Evolutionary conservation across 1,140 invertebrate genomes (phyloP).

Genomic region (Homarus americanus): DNA sequence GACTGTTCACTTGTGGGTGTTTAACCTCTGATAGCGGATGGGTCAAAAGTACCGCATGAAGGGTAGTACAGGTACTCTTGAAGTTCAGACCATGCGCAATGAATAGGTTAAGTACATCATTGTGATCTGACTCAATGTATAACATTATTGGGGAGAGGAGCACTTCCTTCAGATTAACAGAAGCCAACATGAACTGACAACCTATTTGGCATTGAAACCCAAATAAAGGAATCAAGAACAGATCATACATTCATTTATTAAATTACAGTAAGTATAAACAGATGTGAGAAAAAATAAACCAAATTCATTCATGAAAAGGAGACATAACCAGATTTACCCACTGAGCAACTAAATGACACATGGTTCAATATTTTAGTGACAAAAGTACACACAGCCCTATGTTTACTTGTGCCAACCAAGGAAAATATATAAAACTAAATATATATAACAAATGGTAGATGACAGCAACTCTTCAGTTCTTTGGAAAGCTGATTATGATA

Average conservation of each 20-base stretch:
- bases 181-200: too few relatives aligned
- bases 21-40: too few relatives aligned
- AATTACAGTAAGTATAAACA: conserved; percentile 9
- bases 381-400: not conserved
- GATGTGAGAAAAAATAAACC: not conserved
- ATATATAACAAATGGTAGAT: not conserved
- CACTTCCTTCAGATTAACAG: too few relatives aligned
- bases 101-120: too few relatives aligned
- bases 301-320: not conserved
- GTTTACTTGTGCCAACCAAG: not conserved
- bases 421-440: not conserved
- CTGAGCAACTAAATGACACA: not conserved
- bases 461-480: not conserved
- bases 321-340: not conserved
- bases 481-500: not conserved
- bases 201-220: too few relatives aligned
- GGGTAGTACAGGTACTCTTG: too few relatives aligned
- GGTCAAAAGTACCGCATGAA: too few relatives aligned
- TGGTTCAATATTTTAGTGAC: not conserved
- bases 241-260: conserved; percentile 14
- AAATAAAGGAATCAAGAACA: not conserved
- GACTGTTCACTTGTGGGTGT: too few relatives aligned
- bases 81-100: too few relatives aligned
- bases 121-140: too few relatives aligned
- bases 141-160: too few relatives aligned